Evolutionary conservation across 2,797 vertebrate genomes (phyloP).

Genomic region (Gymnothorax javanicus): DNA sequence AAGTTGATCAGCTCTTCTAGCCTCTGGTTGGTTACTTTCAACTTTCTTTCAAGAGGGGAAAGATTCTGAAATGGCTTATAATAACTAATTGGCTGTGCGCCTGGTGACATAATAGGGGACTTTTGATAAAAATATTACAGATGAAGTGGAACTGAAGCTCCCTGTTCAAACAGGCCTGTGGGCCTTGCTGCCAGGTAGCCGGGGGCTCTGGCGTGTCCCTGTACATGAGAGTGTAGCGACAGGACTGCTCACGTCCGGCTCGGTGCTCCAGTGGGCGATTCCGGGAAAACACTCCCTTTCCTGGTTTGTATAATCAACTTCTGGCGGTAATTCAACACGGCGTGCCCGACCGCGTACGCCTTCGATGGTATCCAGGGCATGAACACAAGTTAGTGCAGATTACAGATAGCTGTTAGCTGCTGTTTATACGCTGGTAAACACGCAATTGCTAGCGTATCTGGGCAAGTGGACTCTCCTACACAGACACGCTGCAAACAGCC

Average conservation of each 20-base stretch:
- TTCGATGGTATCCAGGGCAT: conserved; percentile 46
- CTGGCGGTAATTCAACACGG: conserved; percentile 49
- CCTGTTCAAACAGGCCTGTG: neutral
- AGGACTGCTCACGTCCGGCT: neutral
- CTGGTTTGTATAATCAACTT: conserved; percentile 44
- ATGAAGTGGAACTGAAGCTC: neutral
- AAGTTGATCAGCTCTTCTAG: no score
- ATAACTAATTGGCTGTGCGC: no score
- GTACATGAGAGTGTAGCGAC: neutral
- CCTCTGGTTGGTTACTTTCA: no score
- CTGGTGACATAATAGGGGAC: no score
- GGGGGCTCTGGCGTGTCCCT: neutral
- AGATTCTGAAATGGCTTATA: no score
- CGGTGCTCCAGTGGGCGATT: neutral
- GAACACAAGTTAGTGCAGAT: conserved; percentile 58
- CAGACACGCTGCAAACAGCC: no score
- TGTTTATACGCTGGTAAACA: conserved; percentile 60
- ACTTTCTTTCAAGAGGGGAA: no score
- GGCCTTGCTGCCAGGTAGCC: neutral
- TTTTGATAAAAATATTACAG: no score
- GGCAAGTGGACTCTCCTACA: conserved; percentile 12
- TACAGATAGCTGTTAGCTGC: conserved; percentile 33
- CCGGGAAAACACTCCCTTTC: neutral
- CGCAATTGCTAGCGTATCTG: conserved; percentile 57
- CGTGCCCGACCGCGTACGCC: conserved; percentile 56